Conservation (phyloP, 2,797 vertebrate genomes). For the Botia kubotai region DNA sequence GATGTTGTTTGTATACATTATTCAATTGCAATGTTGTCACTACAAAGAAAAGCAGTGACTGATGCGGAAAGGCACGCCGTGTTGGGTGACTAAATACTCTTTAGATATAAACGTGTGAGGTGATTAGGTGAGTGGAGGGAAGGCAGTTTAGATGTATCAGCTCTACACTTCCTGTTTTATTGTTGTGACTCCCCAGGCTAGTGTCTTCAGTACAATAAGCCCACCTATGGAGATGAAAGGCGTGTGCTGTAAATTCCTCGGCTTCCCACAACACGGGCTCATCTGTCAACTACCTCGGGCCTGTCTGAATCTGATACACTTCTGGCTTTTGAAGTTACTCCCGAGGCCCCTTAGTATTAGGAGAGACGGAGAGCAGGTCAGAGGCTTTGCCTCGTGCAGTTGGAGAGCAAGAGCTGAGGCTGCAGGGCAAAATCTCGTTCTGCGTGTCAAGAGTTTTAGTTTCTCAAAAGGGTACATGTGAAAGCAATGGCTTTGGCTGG, state of each 20-base stretch:
- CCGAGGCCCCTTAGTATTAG: constrained; percentile 48
- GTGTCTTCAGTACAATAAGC: constrained; percentile 57
- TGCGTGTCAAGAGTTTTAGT: constrained; percentile 9
- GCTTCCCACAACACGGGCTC: constrained; percentile 78
- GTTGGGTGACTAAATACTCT: background rate
- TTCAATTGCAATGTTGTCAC: background rate
- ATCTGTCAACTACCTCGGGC: constrained; percentile 73
- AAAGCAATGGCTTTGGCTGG: constrained; percentile 7
- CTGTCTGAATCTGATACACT: constrained; percentile 83
- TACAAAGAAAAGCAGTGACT: constrained; percentile 7
- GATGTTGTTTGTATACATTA: background rate
- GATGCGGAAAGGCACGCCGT: background rate
- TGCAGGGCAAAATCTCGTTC: constrained; percentile 15
- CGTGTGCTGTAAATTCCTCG: constrained; percentile 82
- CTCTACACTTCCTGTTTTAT: constrained; percentile 68
- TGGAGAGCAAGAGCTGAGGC: background rate
- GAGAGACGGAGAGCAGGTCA: constrained; percentile 32
- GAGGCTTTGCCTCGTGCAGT: constrained; percentile 25
- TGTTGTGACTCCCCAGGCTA: constrained; percentile 73
- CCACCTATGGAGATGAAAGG: constrained; percentile 85
- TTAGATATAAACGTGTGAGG: constrained; percentile 18
- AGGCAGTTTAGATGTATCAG: constrained; percentile 41
- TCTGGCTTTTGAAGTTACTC: constrained; percentile 74
- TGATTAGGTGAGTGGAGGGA: constrained; percentile 23
- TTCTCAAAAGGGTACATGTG: constrained; percentile 5